Base-by-base conservation (phyloP, 2,888 invertebrate genomes). In the Caradrina clavipalpis region DNA sequence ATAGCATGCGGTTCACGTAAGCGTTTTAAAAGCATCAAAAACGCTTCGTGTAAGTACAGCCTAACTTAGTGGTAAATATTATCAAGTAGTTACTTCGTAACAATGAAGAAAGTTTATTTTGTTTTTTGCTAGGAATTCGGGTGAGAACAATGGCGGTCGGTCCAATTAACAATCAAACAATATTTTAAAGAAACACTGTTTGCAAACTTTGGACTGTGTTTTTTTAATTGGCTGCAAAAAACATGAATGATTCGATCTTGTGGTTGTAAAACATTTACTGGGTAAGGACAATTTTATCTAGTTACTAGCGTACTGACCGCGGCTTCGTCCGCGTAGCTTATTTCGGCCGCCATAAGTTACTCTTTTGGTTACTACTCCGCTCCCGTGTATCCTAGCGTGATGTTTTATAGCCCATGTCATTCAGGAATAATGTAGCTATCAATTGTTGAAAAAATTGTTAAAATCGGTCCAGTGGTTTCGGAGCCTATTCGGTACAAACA, bases 51-150 rank as follows among this genome's bases (percentile, higher is more conserved):
- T 47, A 56, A 15, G 35, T 26, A 45, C 1, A 35, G 39, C 59
- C 47, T 71, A 42, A 49, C 17, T 51, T 42, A 39, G 60, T 31
- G 42, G 42, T 57, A 57, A 77, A 77, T 57, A 77, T 77, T 70
- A 57, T 57, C 49, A 53, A 51, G 55, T 67, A 47, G 31, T 42
- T 56, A 55, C 39, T 26, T 31, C 39, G 50, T 42, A 64, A 63
- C 55, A 74, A 78, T 72, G 73, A 72, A 63, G 57, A 73, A 78
- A 59, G 58, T 58, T 78, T 47, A n/a, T 45, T 55, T 58, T 60
- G 31, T 35, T 64, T 73, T 73, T 63, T 56, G 31, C 19, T 22
- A 31, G 49, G 55, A 35, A 56, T 73, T 75, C 4, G 47, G 58
- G 0, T 21, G 26, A 73, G 59, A 56, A 64, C 65, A 78, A 78